These are phyloP conservation scores for Pardosa pseudoannulata DNA, from an alignment of 2,888 invertebrate species.

Conservation along the genomic window DNA sequence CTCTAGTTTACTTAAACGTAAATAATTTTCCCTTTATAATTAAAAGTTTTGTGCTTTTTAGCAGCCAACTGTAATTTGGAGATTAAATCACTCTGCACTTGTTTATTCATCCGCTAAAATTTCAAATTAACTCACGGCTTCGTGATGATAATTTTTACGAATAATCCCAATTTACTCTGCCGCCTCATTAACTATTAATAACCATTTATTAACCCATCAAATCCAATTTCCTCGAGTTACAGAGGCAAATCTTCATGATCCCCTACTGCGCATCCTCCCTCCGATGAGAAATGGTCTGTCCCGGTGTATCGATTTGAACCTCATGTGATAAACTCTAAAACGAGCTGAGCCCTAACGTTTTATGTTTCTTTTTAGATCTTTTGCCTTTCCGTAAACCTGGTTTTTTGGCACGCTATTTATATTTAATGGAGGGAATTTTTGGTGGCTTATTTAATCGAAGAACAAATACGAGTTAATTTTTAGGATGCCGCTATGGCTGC, in stretches of 20 bases:
- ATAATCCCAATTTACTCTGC: background rate
- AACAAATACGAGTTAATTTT: slow-evolving; percentile 66
- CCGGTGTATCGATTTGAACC: slow-evolving; percentile 65
- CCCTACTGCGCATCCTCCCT: background rate
- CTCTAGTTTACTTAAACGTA: no score
- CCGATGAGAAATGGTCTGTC: slow-evolving; percentile 37
- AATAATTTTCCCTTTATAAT: no score
- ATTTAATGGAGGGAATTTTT: slow-evolving; percentile 63
- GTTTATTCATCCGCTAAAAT: background rate
- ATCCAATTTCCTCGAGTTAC: slow-evolving; percentile 22
- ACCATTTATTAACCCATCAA: slow-evolving; percentile 40
- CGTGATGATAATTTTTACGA: background rate
- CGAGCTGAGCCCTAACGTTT: slow-evolving; percentile 38
- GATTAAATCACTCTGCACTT: no score
- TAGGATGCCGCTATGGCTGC: slow-evolving; percentile 18
- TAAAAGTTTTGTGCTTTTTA: no score
- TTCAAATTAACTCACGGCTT: background rate
- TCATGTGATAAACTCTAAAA: slow-evolving; percentile 44
- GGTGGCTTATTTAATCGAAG: slow-evolving; percentile 61
- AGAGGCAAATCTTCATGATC: slow-evolving; percentile 25
- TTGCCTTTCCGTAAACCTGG: slow-evolving; percentile 14
- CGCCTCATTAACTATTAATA: slow-evolving; percentile 19
- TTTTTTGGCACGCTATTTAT: slow-evolving; percentile 52
- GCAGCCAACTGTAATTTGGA: no score
- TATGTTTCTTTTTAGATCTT: slow-evolving; percentile 34